These are phyloP conservation scores for Pomacea maculata DNA, from an alignment of 1,140 invertebrate species.

Conservation along the genomic window DNA sequence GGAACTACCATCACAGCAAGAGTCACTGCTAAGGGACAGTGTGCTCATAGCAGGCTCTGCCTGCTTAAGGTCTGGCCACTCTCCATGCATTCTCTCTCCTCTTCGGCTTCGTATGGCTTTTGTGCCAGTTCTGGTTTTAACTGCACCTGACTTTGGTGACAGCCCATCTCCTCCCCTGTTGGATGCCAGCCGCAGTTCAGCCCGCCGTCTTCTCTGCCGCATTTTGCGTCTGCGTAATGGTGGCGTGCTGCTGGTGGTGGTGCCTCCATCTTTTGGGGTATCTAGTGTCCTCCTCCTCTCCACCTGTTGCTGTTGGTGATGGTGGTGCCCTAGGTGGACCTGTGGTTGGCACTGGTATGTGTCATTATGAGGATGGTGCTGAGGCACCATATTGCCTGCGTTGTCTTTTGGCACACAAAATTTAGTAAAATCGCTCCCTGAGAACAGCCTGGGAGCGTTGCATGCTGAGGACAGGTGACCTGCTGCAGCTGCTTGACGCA, in stretches of 20 bases:
- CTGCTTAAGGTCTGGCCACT: constrained; percentile 13
- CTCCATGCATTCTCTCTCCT: constrained; percentile 1
- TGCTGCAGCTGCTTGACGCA: constrained; percentile 9
- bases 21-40: constrained; percentile 27
- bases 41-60: constrained; percentile 5
- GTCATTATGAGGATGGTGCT: neutral
- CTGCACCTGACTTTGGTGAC: too few relatives aligned
- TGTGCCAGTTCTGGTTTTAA: too few relatives aligned
- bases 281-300: too few relatives aligned
- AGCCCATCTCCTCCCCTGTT: too few relatives aligned
- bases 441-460: neutral
- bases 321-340: neutral
- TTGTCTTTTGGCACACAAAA: neutral
- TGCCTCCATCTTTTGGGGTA: too few relatives aligned
- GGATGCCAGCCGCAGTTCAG: too few relatives aligned
- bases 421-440: neutral
- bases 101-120: neutral
- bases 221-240: constrained; percentile 8
- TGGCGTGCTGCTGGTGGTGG: too few relatives aligned
- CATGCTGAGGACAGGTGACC: neutral
- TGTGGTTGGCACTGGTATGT: neutral
- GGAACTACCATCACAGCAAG: constrained; percentile 28
- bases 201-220: neutral
- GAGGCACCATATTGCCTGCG: neutral
- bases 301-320: neutral